These are phyloP conservation scores for Apodemia hepburni DNA, from an alignment of 2,888 invertebrate species.

Conservation along the genomic window DNA sequence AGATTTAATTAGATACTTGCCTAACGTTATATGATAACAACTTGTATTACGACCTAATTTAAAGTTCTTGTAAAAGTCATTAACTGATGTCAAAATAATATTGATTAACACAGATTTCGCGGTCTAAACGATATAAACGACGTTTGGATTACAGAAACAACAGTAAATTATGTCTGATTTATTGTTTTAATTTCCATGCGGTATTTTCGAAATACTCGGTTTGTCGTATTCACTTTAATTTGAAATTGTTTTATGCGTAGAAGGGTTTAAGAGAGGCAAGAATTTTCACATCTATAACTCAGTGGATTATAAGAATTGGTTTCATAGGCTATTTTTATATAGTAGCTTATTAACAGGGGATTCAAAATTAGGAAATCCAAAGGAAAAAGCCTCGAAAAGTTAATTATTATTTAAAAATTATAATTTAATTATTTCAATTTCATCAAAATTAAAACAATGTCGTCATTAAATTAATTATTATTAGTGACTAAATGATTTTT, in stretches of 20 bases:
- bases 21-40: too few species aligned
- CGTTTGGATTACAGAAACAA: constrained; percentile 1
- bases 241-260: neutral
- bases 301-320: neutral
- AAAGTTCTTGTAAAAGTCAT: neutral
- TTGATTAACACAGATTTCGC: neutral
- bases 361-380: too few species aligned
- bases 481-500: too few species aligned
- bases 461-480: too few species aligned
- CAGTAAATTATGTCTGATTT: constrained; percentile 10
- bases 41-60: neutral
- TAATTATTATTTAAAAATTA: too few species aligned
- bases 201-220: neutral
- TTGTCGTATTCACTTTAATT: constrained; percentile 1
- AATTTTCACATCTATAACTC: neutral
- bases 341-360: too few species aligned
- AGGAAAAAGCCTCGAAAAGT: too few species aligned
- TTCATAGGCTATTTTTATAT: too few species aligned
- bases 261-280: neutral
- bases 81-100: neutral
- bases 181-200: constrained; percentile 7
- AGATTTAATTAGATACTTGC: too few species aligned
- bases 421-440: too few species aligned
- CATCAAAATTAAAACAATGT: too few species aligned
- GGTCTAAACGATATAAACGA: neutral